phyloP scores from a whole-genome alignment of 1,140 invertebrate genomes.

The Leptopilina boulardi region DNA sequence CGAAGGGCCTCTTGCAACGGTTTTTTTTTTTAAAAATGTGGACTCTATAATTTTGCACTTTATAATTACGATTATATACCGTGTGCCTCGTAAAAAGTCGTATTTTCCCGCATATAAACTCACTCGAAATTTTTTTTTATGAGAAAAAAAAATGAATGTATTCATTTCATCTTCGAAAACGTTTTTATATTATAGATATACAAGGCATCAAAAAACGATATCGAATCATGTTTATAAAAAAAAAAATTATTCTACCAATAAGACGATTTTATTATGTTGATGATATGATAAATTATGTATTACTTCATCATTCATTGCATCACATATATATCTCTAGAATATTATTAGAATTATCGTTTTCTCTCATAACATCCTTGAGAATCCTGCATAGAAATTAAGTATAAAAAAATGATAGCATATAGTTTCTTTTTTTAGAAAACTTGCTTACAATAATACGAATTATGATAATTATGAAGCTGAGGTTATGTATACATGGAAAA shows the following conservation, averaged over 20 bases:
- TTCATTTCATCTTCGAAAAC: too few species aligned
- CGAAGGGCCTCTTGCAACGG: neutral
- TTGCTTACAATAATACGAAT: slow-evolving; percentile 20
- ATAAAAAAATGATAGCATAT: neutral
- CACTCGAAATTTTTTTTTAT: too few species aligned
- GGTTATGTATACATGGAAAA: too few species aligned
- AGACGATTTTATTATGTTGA: slow-evolving; percentile 6
- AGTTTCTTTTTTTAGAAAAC: slow-evolving; percentile 18
- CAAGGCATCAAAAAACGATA: too few species aligned
- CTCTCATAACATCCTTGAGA: slow-evolving; percentile 13
- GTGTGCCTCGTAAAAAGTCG: slow-evolving; percentile 49
- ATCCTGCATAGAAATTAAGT: slow-evolving; percentile 2
- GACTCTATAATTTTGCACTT: slow-evolving; percentile 53
- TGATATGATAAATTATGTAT: slow-evolving; percentile 16
- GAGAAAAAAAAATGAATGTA: too few species aligned
- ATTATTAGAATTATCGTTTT: slow-evolving; percentile 4
- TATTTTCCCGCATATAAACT: neutral
- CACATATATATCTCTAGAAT: neutral
- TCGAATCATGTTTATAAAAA: too few species aligned
- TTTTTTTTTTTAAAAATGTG: too few species aligned
- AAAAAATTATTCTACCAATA: neutral
- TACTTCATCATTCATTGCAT: neutral
- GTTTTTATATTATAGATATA: too few species aligned
- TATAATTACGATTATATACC: slow-evolving; percentile 55
- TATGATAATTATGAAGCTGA: too few species aligned